These are phyloP conservation scores for Machaerirhynchus nigripectus DNA, from an alignment of 2,113 vertebrate genomes.

Conservation along the genomic window DNA sequence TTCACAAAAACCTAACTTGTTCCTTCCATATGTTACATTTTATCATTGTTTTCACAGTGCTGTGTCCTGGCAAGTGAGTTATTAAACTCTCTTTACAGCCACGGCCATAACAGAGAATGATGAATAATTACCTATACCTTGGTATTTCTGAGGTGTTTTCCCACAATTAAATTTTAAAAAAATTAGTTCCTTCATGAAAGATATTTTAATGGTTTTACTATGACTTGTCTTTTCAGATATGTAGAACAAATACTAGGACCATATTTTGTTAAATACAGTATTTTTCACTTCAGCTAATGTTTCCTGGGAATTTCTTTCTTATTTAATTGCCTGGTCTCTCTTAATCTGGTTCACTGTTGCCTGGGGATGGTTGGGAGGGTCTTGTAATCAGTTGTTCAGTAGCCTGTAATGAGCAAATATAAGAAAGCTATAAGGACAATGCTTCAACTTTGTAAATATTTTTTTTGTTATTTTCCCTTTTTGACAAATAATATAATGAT, in stretches of 20 bases:
- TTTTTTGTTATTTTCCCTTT: neutral
- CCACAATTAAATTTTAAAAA: neutral
- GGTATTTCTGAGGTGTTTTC: neutral
- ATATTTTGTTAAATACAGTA: neutral
- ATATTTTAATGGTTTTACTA: neutral
- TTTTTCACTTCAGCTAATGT: neutral
- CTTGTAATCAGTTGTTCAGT: conserved; percentile 30
- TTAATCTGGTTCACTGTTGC: neutral
- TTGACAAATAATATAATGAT: neutral
- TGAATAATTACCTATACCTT: neutral
- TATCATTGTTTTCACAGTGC: neutral
- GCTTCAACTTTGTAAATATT: neutral
- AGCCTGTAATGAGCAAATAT: conserved; percentile 28
- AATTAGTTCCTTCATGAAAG: neutral
- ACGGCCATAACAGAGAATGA: neutral
- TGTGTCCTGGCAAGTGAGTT: neutral
- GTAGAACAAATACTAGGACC: neutral
- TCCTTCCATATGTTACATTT: neutral
- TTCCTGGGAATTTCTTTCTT: conserved; percentile 2
- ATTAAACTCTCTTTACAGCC: neutral
- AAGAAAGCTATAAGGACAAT: neutral
- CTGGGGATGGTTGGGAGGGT: neutral
- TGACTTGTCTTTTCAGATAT: neutral
- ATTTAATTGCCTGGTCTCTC: conserved; percentile 9
- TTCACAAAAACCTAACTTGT: neutral